Conservation (phyloP, 2,113 vertebrate species). For the Crotophaga sulcirostris region DNA sequence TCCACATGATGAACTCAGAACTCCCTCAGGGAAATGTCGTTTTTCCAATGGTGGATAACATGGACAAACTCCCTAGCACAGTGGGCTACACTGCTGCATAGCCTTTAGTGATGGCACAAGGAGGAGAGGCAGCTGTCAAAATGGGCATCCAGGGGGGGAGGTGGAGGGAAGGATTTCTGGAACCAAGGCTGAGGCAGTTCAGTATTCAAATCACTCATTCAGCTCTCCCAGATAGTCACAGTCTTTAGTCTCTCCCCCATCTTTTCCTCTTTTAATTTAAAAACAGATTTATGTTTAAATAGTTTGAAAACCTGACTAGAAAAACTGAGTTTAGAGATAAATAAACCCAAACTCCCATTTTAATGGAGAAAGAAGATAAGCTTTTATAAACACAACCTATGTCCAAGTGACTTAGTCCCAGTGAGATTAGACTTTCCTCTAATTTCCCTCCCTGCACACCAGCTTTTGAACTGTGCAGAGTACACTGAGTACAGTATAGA, state of each 20-base stretch:
- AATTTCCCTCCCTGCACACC: neutral
- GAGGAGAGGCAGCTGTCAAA: neutral
- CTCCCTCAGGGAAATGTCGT: neutral
- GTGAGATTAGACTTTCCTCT: neutral
- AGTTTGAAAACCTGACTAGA: neutral
- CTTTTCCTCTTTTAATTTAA: neutral
- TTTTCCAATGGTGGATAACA: neutral
- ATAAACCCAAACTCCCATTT: neutral
- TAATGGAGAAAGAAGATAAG: neutral
- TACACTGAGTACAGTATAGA: neutral
- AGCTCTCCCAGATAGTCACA: neutral
- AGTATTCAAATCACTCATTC: neutral
- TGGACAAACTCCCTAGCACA: neutral
- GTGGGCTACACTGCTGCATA: neutral
- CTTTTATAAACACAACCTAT: neutral
- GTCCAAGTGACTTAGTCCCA: neutral
- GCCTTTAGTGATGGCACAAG: neutral
- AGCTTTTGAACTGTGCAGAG: neutral
- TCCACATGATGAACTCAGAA: neutral
- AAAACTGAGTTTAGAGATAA: neutral
- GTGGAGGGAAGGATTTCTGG: neutral
- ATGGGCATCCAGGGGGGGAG: neutral
- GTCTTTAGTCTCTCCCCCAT: neutral
- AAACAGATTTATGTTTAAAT: neutral
- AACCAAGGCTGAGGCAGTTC: neutral